Base-by-base conservation (phyloP, 2,888 invertebrate species). In the Hirtodrosophila cameraria region DNA sequence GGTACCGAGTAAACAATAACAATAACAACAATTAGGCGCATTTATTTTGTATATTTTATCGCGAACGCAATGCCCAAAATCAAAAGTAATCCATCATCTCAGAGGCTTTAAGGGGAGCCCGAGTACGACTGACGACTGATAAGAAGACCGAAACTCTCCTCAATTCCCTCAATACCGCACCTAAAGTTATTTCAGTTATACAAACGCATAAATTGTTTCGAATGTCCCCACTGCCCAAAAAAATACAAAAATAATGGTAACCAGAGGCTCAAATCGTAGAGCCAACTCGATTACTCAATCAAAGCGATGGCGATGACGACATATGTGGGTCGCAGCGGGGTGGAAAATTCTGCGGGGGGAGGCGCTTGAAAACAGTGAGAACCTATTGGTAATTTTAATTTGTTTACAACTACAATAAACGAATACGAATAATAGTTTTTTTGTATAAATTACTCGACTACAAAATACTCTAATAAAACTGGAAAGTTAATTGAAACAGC, bases 61-160 rank as follows among this genome's bases (percentile, higher is more conserved):
- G 49, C 54, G 16, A 59, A 61, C 59, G 61, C 76, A 85, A 83
- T 79, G 80, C 77, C 86, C 77, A 70, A 84, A 80, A 82, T 82
- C 82, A 75, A 65, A 82, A 75, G 86, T 86, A 82, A 82, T 82
- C 86, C 82, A 82, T 82, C 82, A 82, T 86, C 75, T 77, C 69
- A 64, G 55, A 77, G 75, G 85, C 82, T 86, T 81, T 84, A 73
- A 66, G 73, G 66, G 76, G 69, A 75, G 53, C 72, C 80, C 83
- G 76, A 85, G 50, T 66, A 68, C 61, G 58, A 35, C 65, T 63
- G 82, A 68, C 61, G 58, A 35, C 65, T 63, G 82, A 82, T 82
- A 82, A 86, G 3, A 55, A 35, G 58, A 42, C 35, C 18, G 13
- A 11, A n/a, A n/a, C 31, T 27, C 30, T 27, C 4, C 45, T 31